Base-by-base conservation (phyloP, 2,888 invertebrate species). In the Lydus trimaculatus region DNA sequence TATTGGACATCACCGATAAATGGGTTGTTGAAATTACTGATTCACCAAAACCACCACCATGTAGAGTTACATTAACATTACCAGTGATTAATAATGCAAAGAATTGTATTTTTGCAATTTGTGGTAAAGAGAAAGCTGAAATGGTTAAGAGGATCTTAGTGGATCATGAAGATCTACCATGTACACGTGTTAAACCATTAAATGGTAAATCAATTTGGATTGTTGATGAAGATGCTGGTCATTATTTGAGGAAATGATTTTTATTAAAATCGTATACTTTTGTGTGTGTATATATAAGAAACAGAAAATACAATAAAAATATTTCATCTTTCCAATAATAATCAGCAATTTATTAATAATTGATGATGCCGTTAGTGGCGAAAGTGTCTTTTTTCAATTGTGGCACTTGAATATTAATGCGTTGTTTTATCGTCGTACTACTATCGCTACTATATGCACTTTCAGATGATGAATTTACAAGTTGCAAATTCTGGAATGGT, bases 11-110 rank as follows among this genome's bases (percentile, higher is more conserved):
- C 81, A 87, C 83, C 0, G 82, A 82, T 0, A 84, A 89, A 60
- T 91, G 94, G 87, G 93, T 98, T 3, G 94, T 95, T 9, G 87
- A 94, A 0, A 94, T 99, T 69, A 90, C 89, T 0, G 95, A 99
- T 86, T 98, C 98, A 0, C 99, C 99, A 0, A 99, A 99, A 83
- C 98, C 98, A 20, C 99, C 99, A 0, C 92, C 96, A 0, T 87
- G 89, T 59, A 89, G 99, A 69, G 91, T 99, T 9, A 99, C 99
- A 0, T 87, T 99, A 77, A 98, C 99, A 0, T 92, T 93, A 74
- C 95, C 96, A 0, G 91, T 96, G 13, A 90, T 99, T 39, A 98
- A 98, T 82, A 93, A 92, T 82, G 94, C 98, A 0, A 90, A 88
- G 73, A 89, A 90, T 80, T 94, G 94, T 78, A 90, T 96, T 67